Conservation (phyloP, 2,888 invertebrate species). For the Acholoe squamosa region DNA sequence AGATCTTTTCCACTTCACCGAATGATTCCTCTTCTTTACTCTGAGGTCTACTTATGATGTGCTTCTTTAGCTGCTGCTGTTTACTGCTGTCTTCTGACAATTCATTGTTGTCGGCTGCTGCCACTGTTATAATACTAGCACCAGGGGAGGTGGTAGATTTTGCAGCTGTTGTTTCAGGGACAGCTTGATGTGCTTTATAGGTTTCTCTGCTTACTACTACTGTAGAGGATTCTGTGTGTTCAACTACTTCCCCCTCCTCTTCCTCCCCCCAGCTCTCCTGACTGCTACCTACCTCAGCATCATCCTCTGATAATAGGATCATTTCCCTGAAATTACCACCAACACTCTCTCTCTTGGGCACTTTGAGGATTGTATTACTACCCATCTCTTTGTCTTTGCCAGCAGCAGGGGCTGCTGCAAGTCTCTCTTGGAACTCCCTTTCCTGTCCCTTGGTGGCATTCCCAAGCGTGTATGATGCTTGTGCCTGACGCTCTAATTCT, state of each 20-base stretch:
- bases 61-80: background rate
- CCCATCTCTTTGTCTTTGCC: background rate
- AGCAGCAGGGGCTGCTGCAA: background rate
- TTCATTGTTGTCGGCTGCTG: background rate
- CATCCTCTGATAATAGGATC: background rate
- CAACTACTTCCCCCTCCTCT: background rate
- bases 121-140: background rate
- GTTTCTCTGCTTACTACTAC: background rate
- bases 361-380: conserved; percentile 3
- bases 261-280: conserved; percentile 34
- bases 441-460: background rate
- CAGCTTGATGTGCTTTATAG: background rate
- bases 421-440: background rate
- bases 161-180: background rate
- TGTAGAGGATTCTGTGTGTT: background rate
- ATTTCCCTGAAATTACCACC: background rate
- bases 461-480: background rate
- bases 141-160: background rate
- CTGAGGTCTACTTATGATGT: background rate
- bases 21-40: background rate
- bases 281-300: background rate
- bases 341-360: background rate
- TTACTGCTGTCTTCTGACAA: background rate
- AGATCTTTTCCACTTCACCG: conserved; percentile 1
- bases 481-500: conserved; percentile 25